phyloP scores from a whole-genome alignment of 2,113 vertebrate species.

The Scopus umbretta region DNA sequence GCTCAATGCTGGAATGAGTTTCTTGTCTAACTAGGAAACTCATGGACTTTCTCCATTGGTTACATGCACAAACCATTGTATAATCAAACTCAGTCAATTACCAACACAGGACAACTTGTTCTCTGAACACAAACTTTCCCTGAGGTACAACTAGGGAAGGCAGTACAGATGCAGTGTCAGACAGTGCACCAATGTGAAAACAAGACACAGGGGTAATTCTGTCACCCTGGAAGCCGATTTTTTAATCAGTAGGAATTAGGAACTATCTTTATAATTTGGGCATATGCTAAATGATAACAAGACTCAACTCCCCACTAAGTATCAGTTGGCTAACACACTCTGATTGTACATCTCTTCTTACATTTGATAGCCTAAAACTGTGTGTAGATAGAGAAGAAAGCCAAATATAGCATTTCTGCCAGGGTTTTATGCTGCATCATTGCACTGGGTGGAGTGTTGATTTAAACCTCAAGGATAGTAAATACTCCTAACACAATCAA shows the following conservation, averaged over 20 bases:
- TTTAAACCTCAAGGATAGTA: background rate
- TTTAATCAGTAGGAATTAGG: background rate
- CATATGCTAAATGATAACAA: background rate
- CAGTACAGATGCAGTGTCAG: background rate
- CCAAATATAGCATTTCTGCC: background rate
- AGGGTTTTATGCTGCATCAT: background rate
- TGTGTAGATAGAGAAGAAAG: background rate
- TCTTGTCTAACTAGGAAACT: background rate
- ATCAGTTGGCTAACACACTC: background rate
- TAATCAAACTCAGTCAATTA: background rate
- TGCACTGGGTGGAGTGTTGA: background rate
- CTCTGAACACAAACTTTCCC: background rate
- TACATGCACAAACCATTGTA: background rate
- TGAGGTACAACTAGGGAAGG: background rate
- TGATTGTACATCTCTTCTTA: background rate
- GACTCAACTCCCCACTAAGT: background rate
- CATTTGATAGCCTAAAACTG: background rate
- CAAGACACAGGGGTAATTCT: background rate
- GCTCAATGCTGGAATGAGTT: background rate
- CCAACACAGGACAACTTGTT: background rate
- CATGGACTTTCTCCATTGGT: background rate
- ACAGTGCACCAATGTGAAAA: background rate
- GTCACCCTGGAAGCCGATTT: background rate
- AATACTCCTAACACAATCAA: background rate
- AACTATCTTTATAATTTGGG: background rate